Conservation (phyloP, 2,113 vertebrate species). For the Zosterops hypoxanthus region DNA sequence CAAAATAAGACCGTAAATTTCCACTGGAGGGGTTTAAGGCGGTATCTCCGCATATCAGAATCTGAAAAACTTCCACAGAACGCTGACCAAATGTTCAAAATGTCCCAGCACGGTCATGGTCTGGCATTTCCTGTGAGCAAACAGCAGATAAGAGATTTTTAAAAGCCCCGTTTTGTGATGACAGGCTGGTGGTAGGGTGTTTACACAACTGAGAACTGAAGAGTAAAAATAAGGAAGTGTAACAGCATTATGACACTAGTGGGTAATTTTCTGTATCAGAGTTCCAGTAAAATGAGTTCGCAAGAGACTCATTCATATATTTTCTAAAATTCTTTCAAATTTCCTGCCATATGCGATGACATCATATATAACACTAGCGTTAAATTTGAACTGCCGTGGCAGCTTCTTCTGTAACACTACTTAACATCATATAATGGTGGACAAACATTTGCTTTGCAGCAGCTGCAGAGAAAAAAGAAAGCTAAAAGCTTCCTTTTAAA, state of each 20-base stretch:
- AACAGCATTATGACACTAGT: background rate
- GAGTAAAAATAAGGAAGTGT: background rate
- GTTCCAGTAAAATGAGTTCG: slow-evolving; percentile 41
- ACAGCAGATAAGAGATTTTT: background rate
- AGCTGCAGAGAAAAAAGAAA: background rate
- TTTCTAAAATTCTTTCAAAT: background rate
- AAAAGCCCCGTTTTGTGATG: background rate
- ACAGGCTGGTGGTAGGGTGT: background rate
- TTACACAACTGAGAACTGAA: background rate
- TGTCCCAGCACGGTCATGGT: background rate
- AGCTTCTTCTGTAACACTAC: background rate
- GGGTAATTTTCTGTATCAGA: background rate
- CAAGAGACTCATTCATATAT: background rate
- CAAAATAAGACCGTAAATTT: background rate
- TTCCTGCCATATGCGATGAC: background rate
- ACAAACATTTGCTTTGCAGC: background rate
- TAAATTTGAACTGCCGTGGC: background rate
- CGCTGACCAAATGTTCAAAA: background rate
- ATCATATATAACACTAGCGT: background rate
- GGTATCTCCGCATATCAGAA: background rate
- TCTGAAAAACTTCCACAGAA: background rate
- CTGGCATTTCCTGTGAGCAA: background rate
- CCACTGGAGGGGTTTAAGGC: background rate
- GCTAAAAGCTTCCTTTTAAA: background rate
- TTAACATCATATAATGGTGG: background rate